Evolutionary conservation across 2,888 invertebrate genomes (phyloP), one percentile per base, ranked within the genome.

Genomic region (Alentia gelatinosa): DNA sequence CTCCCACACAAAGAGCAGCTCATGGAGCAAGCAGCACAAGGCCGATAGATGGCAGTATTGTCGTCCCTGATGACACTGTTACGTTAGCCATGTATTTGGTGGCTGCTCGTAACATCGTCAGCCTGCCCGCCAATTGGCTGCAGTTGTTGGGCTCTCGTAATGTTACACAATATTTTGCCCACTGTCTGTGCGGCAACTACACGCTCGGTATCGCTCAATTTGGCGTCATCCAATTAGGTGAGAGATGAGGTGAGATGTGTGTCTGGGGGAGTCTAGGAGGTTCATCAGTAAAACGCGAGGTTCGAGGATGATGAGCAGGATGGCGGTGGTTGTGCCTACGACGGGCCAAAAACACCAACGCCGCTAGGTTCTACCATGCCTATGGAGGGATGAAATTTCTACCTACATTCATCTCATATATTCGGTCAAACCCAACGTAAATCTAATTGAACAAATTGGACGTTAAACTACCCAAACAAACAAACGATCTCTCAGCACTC

Each of bases 141-240:
- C 74, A 33, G 74, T 74, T 39, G 37, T 79, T 79, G 23, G 19
- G 23, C 79, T 79, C 79, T 37, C 79, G 37, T 79, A 37, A 35
- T 79, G 12, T 79, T 19, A 79, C 39, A 79, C 39, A 79, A 37
- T 39, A 39, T 79, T 79, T 26, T 79, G 39, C 39, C n/a, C 79
- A 23, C 35, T 79, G 35, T 39, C 39, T 9, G 79, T 39, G 35
- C 79, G 79, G 37, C 79, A 79, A 79, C 79, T 37, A n/a, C n/a
- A n/a, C n/a, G 79, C 79, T 79, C 39, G 1, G 79, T 23, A 79
- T 79, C n/a, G 79, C 79, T 79, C 79, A 35, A 79, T 79, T 79
- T 35, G 39, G 9, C 39, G 79, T 79, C 39, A 79, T 79, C 39
- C 39, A 37, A 79, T 79, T 79, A 63, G 63, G 47, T 47, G 47